Conservation (phyloP, 2,797 vertebrate species). For the Hafferia zeledoni region DNA sequence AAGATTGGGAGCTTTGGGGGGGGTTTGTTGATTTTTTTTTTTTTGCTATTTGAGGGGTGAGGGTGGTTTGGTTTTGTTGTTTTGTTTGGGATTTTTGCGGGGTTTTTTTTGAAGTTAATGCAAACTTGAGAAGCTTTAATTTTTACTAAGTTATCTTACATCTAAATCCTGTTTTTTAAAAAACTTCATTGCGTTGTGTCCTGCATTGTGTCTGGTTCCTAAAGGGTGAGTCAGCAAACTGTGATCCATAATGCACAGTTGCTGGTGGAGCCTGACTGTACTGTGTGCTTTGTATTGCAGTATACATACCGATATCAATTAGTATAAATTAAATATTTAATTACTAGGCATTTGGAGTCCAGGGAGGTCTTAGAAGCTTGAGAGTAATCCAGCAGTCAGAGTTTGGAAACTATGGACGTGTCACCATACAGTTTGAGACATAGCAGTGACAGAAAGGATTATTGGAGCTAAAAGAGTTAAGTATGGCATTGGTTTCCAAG, state of each 20-base stretch:
- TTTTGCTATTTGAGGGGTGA: too few species aligned
- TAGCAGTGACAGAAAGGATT: neutral
- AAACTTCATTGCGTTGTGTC: neutral
- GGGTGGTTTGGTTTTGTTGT: neutral
- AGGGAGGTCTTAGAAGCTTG: neutral
- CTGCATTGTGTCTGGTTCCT: neutral
- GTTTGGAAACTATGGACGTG: neutral
- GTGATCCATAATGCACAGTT: rapidly evolving
- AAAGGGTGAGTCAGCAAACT: neutral
- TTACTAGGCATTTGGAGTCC: neutral
- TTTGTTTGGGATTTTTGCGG: neutral
- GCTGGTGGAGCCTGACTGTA: neutral
- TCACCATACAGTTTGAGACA: neutral
- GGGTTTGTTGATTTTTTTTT: too few species aligned
- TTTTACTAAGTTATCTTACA: neutral
- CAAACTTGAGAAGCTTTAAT: neutral
- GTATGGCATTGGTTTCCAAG: neutral
- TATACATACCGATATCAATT: neutral
- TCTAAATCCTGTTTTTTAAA: neutral
- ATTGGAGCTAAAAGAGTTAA: neutral
- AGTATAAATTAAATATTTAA: neutral
- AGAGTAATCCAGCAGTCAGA: neutral
- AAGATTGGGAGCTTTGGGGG: neutral
- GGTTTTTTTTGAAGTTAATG: neutral
- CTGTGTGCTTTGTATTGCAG: neutral